phyloP scores from a whole-genome alignment of 2,888 invertebrate species.

The Lamproptera curius region DNA sequence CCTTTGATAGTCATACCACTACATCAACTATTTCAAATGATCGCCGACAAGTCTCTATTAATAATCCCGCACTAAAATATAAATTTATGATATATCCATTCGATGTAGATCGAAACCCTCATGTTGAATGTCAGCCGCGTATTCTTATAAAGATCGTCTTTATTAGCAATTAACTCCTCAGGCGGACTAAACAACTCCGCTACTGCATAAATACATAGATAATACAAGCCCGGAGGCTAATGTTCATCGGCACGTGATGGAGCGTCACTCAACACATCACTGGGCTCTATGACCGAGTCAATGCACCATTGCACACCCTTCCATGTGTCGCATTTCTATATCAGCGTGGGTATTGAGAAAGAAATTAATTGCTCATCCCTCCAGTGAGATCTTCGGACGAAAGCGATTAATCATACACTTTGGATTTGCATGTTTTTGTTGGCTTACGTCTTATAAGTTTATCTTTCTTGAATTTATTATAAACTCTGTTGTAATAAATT shows the following conservation, averaged over 20 bases:
- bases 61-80: too few relatives aligned
- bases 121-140: too few relatives aligned
- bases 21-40: too few relatives aligned
- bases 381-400: conserved; percentile 2
- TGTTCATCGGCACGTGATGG: conserved; percentile 48
- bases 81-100: too few relatives aligned
- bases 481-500: too few relatives aligned
- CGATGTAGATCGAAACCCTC: too few relatives aligned
- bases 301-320: conserved; percentile 59
- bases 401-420: conserved; percentile 3
- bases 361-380: conserved; percentile 20
- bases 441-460: not conserved
- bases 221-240: conserved; percentile 43
- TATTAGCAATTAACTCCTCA: not conserved
- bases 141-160: too few relatives aligned
- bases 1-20: too few relatives aligned
- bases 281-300: conserved; percentile 39
- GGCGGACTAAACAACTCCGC: not conserved
- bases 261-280: conserved; percentile 50
- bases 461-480: not conserved
- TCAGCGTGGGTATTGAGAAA: conserved; percentile 16
- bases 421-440: not conserved
- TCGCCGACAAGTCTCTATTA: too few relatives aligned
- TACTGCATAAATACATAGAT: conserved; percentile 7
- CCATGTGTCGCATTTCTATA: conserved; percentile 24